Base-by-base conservation (phyloP, 1,140 invertebrate genomes). In the Drosophila ohnishii region DNA sequence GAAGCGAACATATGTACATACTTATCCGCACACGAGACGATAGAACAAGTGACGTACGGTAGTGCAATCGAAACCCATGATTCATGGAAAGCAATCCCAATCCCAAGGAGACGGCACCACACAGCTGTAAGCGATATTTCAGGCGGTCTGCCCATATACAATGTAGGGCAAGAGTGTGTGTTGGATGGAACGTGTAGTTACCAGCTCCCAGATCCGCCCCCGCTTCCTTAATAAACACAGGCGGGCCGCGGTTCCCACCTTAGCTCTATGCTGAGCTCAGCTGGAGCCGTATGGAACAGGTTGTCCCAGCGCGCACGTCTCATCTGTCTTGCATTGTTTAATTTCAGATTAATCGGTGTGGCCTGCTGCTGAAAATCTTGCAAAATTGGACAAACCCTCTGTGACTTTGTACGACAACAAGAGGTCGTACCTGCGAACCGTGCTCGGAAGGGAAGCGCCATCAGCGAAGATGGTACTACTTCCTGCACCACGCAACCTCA, bases 311-410 rank as follows among this genome's bases (percentile, higher is more conserved):
- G 16, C 30, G 16, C 25, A 40, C 28, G 30, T 45, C 47, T 35
- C 22, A 50, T 42, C 39, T n/a, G 22, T n/a, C 35, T 16, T 51
- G 3, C 9, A 25, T 55, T 28, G 40, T 60, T 16, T 69, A 10
- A 47, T 37, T 75, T 37, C 57, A 84, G 84, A 88, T 88, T 88
- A 79, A 75, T 70, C 50, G 62, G 70, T 58, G 57, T 63, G 48
- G 34, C 70, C 71, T 64, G 69, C 73, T 80, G 66, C 69, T 84
- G 42, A 85, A 88, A 88, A 84, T 50, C 71, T 59, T 83, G 69
- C 88, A 90, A 90, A 90, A 90, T 90, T 90, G 88, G 88, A 88
- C 88, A 90, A 89, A 90, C 84, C 81, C 88, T 90, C 63, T 90
- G 88, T 64, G 88, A 90, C 58, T 90, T 90, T 80, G 88, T 90